A percentile compares a stretch with the other conserved stretches of the same genome.
These are phyloP conservation scores for Lanistes nyassanus DNA, from an alignment of 1,140 invertebrate species.

Conservation along the genomic window DNA sequence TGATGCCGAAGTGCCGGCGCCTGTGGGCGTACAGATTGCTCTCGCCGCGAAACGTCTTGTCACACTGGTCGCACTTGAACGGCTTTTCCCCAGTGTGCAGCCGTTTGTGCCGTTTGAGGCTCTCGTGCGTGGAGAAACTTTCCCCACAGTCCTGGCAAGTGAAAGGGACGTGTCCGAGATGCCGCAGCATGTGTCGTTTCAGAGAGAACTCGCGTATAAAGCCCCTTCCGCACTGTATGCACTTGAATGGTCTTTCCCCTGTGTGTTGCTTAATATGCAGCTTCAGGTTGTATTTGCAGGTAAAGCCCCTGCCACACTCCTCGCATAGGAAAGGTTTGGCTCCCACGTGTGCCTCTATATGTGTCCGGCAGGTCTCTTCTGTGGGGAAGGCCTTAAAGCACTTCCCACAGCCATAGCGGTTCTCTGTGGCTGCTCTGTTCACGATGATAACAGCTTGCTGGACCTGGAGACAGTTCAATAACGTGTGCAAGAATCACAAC, in stretches of 20 bases:
- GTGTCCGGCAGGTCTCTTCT: not conserved
- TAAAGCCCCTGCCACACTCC: slow-evolving; percentile 17
- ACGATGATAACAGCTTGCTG: slow-evolving; percentile 7
- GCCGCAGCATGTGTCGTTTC: slow-evolving; percentile 7
- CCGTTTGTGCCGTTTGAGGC: slow-evolving; percentile 22
- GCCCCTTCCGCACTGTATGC: slow-evolving; percentile 7
- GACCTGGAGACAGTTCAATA: not conserved
- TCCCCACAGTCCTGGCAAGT: slow-evolving; percentile 13
- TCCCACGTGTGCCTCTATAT: slow-evolving; percentile 6
- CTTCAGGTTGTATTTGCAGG: slow-evolving; percentile 19
- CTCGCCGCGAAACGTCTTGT: slow-evolving; percentile 40
- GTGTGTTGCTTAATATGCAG: slow-evolving; percentile 15
- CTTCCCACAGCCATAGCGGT: slow-evolving; percentile 14
- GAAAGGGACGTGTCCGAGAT: not conserved
- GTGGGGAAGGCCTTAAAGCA: slow-evolving; percentile 15
- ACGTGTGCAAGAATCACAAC: not conserved
- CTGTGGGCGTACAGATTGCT: slow-evolving; percentile 56
- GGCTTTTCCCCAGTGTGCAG: slow-evolving; percentile 25
- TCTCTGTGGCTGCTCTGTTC: not conserved
- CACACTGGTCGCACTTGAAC: slow-evolving; percentile 40
- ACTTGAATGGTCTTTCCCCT: not conserved
- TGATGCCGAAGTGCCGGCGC: slow-evolving; percentile 27
- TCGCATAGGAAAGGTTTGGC: slow-evolving; percentile 15
- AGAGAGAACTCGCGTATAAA: slow-evolving; percentile 14
- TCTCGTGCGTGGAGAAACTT: slow-evolving; percentile 19